These are phyloP conservation scores for Hyperoodon ampullatus DNA, from an alignment of 2,113 vertebrate genomes.

Conservation along the genomic window DNA sequence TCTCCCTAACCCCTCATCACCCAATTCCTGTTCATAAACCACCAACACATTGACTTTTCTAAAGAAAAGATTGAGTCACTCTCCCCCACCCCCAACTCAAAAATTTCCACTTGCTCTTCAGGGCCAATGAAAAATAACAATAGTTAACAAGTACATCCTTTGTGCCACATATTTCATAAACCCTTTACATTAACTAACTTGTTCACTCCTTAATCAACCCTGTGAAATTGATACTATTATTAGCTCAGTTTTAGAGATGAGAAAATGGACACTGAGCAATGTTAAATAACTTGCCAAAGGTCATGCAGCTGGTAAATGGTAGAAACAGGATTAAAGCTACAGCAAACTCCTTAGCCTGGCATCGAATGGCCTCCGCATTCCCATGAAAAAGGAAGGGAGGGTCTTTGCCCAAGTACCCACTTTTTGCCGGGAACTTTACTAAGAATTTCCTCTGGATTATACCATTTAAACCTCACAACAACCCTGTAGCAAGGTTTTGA, in stretches of 20 bases:
- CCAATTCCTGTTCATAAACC: constrained; percentile 3
- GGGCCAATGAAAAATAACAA: neutral
- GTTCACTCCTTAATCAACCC: neutral
- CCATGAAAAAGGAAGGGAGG: neutral
- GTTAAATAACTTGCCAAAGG: neutral
- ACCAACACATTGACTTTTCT: neutral
- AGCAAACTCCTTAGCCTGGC: neutral
- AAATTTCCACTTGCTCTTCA: neutral
- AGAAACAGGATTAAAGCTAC: neutral
- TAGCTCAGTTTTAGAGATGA: neutral
- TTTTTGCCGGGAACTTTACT: neutral
- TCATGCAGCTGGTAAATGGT: neutral
- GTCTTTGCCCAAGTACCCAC: neutral
- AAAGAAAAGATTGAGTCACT: constrained; percentile 14
- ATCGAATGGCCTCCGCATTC: neutral
- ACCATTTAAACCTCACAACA: neutral
- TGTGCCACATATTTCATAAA: constrained; percentile 11
- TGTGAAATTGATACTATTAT: neutral
- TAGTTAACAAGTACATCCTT: neutral
- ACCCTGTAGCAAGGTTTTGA: neutral
- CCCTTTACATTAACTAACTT: neutral
- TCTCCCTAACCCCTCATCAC: neutral
- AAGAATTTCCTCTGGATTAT: neutral
- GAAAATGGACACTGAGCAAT: neutral
- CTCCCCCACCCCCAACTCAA: neutral